Evolutionary conservation across 1,140 invertebrate genomes (phyloP), one percentile per base, ranked within the genome.

Genomic region (Potamilus streckersoni): DNA sequence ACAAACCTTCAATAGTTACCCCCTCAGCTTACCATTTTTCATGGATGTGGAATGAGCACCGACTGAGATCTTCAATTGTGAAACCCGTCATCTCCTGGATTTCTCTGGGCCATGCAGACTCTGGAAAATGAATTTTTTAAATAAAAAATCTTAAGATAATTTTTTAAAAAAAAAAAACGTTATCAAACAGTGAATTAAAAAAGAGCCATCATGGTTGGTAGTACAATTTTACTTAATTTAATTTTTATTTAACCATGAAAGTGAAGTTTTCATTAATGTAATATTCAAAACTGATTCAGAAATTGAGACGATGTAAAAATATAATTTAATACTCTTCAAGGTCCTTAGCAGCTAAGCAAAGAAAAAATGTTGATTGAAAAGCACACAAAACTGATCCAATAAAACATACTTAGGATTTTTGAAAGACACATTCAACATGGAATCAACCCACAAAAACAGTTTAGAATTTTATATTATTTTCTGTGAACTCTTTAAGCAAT

Each of bases 11-110:
- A 20, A 66, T 4, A n/a, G 17, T 61, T 23, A 61, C 20, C 60
- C 17, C 20, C 60, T 23, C 17, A n/a, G 83, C 86, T 77, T 69
- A 89, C 88, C 88, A 89, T 80, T 88, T 89, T 68, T 87, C 84
- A 81, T 89, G 86, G 55, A 89, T 83, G 63, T 85, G 83, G 68
- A 85, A 83, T 27, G 83, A 79, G 84, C 88, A 89, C 59, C 82
- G 65, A 55, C 79, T 86, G 17, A 89, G 80, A 67, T 86, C 83
- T 69, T 86, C 82, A 63, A 86, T 74, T 58, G 73, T 76, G 69
- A 83, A 88, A 19, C 88, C 88, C 59, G 86, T 87, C 66, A 86
- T 84, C 58, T 87, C 80, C 59, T 79, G 68, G 76, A 89, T 78
- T 14, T 80, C 58, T 23, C 59, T 64, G 38, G 87, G 82, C 88